Evolutionary conservation across 2,797 vertebrate species (phyloP).

Genomic region (Lates japonicus): DNA sequence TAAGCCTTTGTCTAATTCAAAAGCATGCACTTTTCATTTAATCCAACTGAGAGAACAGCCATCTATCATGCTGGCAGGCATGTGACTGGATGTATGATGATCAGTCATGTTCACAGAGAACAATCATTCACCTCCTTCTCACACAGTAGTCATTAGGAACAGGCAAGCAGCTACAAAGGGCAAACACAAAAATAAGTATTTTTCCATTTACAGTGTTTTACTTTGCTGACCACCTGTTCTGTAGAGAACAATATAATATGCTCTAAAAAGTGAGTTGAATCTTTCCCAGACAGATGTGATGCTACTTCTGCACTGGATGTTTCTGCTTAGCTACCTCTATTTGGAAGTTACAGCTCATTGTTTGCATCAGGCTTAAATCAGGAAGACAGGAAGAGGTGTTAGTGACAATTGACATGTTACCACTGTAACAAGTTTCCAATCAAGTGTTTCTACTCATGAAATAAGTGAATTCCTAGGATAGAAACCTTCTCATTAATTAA

Average conservation of each 20-base stretch:
- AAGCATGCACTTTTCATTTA: slow-evolving; percentile 64
- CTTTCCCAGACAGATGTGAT: too few relatives aligned
- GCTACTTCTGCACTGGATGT: too few relatives aligned
- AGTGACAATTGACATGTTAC: too few relatives aligned
- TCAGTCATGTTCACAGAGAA: slow-evolving; percentile 51
- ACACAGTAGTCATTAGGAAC: slow-evolving; percentile 44
- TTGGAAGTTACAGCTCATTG: slow-evolving; percentile 1
- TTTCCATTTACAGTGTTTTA: slow-evolving; percentile 2
- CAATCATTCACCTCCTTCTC: slow-evolving; percentile 55
- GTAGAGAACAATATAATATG: neutral
- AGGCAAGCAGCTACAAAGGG: slow-evolving; percentile 23
- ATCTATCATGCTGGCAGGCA: slow-evolving; percentile 68
- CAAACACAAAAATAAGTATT: neutral
- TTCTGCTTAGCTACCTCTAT: neutral
- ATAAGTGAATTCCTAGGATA: too few relatives aligned
- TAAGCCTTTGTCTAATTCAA: slow-evolving; percentile 51
- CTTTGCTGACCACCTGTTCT: neutral
- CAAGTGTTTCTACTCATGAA: neutral
- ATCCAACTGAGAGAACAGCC: slow-evolving; percentile 62
- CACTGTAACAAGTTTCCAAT: neutral
- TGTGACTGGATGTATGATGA: slow-evolving; percentile 69
- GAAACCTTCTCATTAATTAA: too few relatives aligned
- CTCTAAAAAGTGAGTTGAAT: too few relatives aligned
- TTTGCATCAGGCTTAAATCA: slow-evolving; percentile 9
- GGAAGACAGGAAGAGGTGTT: neutral